Conservation (phyloP, 1,140 invertebrate species). For the Palaemon carinicauda region DNA sequence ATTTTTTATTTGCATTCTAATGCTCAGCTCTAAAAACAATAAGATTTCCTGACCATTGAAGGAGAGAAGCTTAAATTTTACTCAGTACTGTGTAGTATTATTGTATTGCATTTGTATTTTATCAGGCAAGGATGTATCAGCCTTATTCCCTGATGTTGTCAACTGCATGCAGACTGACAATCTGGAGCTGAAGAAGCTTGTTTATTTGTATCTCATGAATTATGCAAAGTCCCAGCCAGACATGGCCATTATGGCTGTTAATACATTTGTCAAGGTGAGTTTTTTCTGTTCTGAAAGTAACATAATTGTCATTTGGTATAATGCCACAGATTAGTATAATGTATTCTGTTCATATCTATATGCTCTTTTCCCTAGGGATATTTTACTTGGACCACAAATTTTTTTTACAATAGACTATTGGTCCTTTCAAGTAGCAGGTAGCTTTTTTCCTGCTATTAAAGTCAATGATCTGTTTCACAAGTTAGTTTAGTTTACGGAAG, state of each 20-base stretch:
- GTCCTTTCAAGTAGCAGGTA: too few species aligned
- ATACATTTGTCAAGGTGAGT: conserved; percentile 98
- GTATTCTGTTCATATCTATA: too few species aligned
- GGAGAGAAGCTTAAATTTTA: background rate
- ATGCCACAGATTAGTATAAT: too few species aligned
- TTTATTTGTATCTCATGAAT: conserved; percentile 99
- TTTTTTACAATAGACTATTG: too few species aligned
- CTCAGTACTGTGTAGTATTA: background rate
- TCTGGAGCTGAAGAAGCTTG: conserved; percentile 98
- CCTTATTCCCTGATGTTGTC: conserved; percentile 98
- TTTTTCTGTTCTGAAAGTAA: background rate
- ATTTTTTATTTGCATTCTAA: too few species aligned
- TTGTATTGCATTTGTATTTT: conserved; percentile 38
- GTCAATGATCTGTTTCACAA: too few species aligned
- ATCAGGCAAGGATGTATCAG: conserved; percentile 83
- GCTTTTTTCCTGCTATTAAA: too few species aligned
- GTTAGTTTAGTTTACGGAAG: too few species aligned
- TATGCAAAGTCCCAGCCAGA: conserved; percentile 99
- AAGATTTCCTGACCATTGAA: too few species aligned
- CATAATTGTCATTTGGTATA: background rate
- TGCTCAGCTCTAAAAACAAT: too few species aligned
- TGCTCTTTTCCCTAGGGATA: too few species aligned
- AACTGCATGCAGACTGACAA: conserved; percentile 99
- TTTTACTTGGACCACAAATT: too few species aligned
- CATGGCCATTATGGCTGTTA: conserved; percentile 99